These are phyloP conservation scores for Semicossyphus pulcher DNA, from an alignment of 2,113 vertebrate species.

Conservation along the genomic window DNA sequence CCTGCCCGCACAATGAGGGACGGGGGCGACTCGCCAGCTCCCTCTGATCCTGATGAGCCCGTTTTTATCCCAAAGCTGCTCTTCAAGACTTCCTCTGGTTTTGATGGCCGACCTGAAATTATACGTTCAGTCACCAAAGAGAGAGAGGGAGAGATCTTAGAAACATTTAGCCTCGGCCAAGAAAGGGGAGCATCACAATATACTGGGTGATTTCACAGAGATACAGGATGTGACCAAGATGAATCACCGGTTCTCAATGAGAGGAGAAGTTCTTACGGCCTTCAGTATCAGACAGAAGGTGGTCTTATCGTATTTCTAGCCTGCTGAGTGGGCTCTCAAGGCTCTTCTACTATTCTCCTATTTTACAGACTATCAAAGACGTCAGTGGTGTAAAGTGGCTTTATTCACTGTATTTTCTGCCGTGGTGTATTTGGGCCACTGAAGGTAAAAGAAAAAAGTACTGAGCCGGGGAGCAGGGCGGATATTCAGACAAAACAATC, in stretches of 20 bases:
- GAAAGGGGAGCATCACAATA: background rate
- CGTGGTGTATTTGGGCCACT: too few species aligned
- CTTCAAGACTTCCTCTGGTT: conserved; percentile 24
- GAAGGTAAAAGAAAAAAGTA: too few species aligned
- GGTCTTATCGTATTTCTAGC: too few species aligned
- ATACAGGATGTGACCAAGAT: background rate
- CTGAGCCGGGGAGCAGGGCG: too few species aligned
- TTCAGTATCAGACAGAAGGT: conserved; percentile 1
- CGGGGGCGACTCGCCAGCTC: conserved; percentile 15
- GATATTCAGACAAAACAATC: too few species aligned
- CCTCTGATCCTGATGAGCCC: conserved; percentile 13
- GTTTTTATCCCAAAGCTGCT: conserved; percentile 2
- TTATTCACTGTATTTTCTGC: too few species aligned
- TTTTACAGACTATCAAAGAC: too few species aligned
- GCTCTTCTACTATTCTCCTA: too few species aligned
- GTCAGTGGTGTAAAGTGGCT: too few species aligned
- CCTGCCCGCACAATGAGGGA: conserved; percentile 51
- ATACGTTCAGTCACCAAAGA: background rate
- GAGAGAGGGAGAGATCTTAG: too few species aligned
- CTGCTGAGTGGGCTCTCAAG: too few species aligned
- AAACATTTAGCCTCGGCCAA: background rate
- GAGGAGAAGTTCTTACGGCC: background rate
- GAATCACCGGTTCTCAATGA: background rate
- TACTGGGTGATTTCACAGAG: background rate
- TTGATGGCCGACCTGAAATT: conserved; percentile 37